Base-by-base conservation (phyloP, 2,113 vertebrate species). In the Eptesicus fuscus region DNA sequence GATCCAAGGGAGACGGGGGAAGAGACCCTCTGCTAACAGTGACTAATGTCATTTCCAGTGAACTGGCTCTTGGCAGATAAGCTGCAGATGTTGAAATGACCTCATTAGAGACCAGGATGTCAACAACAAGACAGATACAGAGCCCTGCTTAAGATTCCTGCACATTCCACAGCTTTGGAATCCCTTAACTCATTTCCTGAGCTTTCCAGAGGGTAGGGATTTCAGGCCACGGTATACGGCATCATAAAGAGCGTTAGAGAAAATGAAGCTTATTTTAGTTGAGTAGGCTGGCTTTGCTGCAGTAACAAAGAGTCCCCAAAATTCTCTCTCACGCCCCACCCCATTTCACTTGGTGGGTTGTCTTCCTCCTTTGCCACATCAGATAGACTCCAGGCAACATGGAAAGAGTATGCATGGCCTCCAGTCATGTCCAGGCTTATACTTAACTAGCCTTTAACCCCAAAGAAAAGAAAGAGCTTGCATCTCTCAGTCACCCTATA, bases 41-140 rank as follows among this genome's bases (percentile, higher is more conserved):
- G 93, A 74, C 93, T 91, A 88, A 93, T 96, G 78, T 91, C 89
- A 96, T 83, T 92, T 96, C 94, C 69, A 96, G 78, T 94, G 91
- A 91, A 96, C 93, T 91, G 86, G 61, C 85, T 96, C 88, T 96
- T 73, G 63, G 91, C 86, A 96, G 88, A 94, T 86, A 86, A 0
- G 28, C 88, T 94, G 94, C 96, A 97, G 95, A 95, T 96, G 93
- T 96, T 95, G 94, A 94, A 85, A 96, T 93, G 93, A 90, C 91
- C 94, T 96, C 94, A 95, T 92, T 96, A 94, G 89, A 91, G 77
- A 94, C 95, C 63, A 94, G 40, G 82, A 96, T 96, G 93, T 95
- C 95, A 96, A 89, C 78, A 93, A 63, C 47, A 93, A 95, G 94
- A 94, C 85, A 94, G 90, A 97, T 88, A 97, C 71, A 88, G 78